Conservation (phyloP, 2,797 vertebrate species). For the Sylvilagus floridanus region DNA sequence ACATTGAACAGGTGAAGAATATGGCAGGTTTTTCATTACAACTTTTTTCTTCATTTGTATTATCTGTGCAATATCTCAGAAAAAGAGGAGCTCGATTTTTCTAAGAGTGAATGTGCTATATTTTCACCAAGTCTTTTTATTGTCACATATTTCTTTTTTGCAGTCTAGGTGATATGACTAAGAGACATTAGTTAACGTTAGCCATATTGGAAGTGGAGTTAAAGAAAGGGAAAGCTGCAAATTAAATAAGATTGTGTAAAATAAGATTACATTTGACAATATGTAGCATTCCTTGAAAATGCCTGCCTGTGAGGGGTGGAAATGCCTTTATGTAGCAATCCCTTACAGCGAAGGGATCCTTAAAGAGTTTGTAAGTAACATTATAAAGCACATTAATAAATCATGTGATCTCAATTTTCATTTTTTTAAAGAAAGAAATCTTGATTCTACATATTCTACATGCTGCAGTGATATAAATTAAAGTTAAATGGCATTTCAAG, state of each 20-base stretch:
- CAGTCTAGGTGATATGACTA: not conserved
- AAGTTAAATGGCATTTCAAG: constrained; percentile 55
- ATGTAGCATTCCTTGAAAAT: constrained; percentile 55
- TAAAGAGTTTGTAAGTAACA: constrained; percentile 54
- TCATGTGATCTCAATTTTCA: constrained; percentile 52
- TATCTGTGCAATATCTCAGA: not conserved
- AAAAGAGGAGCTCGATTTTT: not conserved
- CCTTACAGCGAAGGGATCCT: not conserved
- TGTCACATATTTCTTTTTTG: constrained; percentile 10
- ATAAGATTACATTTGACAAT: constrained; percentile 45
- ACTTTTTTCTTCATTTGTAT: constrained; percentile 59
- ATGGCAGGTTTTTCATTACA: not conserved
- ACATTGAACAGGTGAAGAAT: not conserved
- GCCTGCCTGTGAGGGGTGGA: not conserved
- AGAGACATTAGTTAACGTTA: not conserved
- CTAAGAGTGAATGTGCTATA: not conserved
- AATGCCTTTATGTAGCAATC: constrained; percentile 15
- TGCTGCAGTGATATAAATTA: constrained; percentile 53
- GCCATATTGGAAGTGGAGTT: constrained; percentile 29
- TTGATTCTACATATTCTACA: not conserved
- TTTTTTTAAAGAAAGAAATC: not conserved
- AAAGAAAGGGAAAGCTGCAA: constrained; percentile 50
- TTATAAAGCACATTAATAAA: constrained; percentile 52
- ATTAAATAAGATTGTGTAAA: constrained; percentile 47
- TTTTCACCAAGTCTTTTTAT: constrained; percentile 8